Evolutionary conservation across 2,797 vertebrate genomes (phyloP), one percentile per base, ranked within the genome.

Genomic region (Myripristis jacobus): DNA sequence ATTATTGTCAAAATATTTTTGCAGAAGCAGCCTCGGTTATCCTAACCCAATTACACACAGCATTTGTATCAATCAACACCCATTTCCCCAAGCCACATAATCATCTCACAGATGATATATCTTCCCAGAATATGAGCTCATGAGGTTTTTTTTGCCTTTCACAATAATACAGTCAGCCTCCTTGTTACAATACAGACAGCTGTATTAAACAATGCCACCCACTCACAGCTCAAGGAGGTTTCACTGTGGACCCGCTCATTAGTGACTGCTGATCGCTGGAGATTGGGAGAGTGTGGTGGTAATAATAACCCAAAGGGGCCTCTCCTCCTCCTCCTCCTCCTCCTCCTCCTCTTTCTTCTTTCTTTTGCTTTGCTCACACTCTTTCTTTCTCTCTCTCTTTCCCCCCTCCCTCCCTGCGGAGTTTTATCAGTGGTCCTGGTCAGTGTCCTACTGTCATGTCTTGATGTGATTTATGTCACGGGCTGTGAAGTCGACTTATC

Each of bases 391-490:
- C 59, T 71, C 55, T 64, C 54, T 69, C 51, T 66, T 31, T 64
- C 50, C 27, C 65, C 50, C 51, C 72, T 79, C 70, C 79, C 81
- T 88, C 91, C 88, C 91, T 89, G 87, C 86, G 90, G 86, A 73
- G 83, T 80, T 93, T 96, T 96, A 96, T 96, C 95, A 92, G 93
- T 68, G 87, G 94, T 92, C 94, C 96, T 97, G 96, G 93, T 96
- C 94, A 96, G 90, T 95, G 95, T 97, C 94, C 95, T 92, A 88
- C 94, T 95, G 94, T 96, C 95, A 96, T 94, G 94, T 95, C 94
- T 94, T 92, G 80, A 87, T 95, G 94, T 96, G 95, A 96, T 96
- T 96, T 95, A 96, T 95, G 95, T 95, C 94, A 92, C 82, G 53
- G 93, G 91, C 92, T 94, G 94, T 93, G 94, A 95, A 94, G 94